Evolutionary conservation across 1,140 invertebrate genomes (phyloP), one percentile per base, ranked within the genome.

Genomic region (Drosophila triauraria): DNA sequence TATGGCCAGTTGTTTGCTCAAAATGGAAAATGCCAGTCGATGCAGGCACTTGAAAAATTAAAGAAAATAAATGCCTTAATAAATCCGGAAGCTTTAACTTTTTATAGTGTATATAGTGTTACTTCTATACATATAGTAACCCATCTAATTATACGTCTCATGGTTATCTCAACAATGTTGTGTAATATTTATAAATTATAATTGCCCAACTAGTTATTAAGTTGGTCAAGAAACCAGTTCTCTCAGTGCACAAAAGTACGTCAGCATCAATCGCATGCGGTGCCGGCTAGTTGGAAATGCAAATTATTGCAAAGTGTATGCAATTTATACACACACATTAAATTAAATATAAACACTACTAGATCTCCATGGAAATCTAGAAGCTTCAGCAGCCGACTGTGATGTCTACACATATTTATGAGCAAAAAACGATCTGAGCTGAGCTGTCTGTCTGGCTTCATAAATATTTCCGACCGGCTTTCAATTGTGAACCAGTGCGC

Each of bases 291-390:
- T 67, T 40, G 30, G 42, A 56, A 76, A 77, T 83, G 81, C 68
- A 84, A 84, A 84, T 80, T 56, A 77, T 72, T 75, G 77, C 81
- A 74, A 80, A 84, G 43, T 80, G 74, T 65, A 68, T 78, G 67
- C 83, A 77, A 80, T 80, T 85, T 70, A 62, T 59, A 67, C 44
- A 50, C 60, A 67, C 51, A 69, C 59, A 84, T 80, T 85, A 77
- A 63, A 78, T 58, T 38, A 69, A 74, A 74, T 80, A 72, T 72
- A 71, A 72, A 71, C 53, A 71, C 35, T 32, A 17, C 27, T 57
- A 23, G 59, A 71, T 71, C 50, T 25, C 35, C 47, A 72, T 68
- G 32, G 67, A 72, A 79, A 72, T 72, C 75, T 57, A 64, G 42
- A 78, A 78, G 48, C 44, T 60, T 67, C 32, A 56, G 64, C 64